Evolutionary conservation across 1,140 invertebrate species (phyloP), one percentile per base, ranked within the genome.

Genomic region (Leptinotarsa defecta): DNA sequence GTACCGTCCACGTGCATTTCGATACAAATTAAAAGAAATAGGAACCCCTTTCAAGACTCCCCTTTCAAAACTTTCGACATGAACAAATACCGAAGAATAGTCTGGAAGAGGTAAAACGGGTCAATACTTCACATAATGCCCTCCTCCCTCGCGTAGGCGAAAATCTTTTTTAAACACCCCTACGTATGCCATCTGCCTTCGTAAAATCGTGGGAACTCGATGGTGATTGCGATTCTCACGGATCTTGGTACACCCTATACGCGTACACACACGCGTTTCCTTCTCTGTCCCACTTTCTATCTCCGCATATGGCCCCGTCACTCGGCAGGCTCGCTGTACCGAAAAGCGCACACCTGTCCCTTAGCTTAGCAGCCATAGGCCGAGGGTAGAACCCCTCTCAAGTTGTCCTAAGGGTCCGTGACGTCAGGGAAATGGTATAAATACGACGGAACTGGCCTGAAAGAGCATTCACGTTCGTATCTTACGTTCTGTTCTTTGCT

Each of bases 301-400:
- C 27, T 27, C 61, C 15, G 67, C 63, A 70, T 75, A 71, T 72
- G 78, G 68, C 72, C 71, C 71, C 81, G 77, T 80, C 80, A 74
- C 80, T 81, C 76, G 73, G 24, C 72, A 61, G 75, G 48, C 74
- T 74, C 72, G 76, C 27, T 48, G 52, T 63, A 57, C 67, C 78
- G 75, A 82, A 82, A 81, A 78, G 75, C 74, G 84, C 79, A 85
- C 84, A 85, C 84, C 84, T 85, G 84, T 82, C 84, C 83, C 77
- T 84, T 74, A 82, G 57, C 79, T 68, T 74, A 52, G 49, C 74
- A 71, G 73, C 79, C 71, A 85, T 85, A 85, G 84, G 84, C 74
- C 71, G 78, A 77, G 71, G 76, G 79, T 79, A 69, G 69, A 74
- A 73, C 63, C 79, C 65, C 80, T 68, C 76, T 79, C 52, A 80